Percentiles rank a stretch among this genome's conserved stretches.
These are phyloP conservation scores for Chrysina gloriosa DNA, from an alignment of 2,888 invertebrate genomes.

Conservation along the genomic window DNA sequence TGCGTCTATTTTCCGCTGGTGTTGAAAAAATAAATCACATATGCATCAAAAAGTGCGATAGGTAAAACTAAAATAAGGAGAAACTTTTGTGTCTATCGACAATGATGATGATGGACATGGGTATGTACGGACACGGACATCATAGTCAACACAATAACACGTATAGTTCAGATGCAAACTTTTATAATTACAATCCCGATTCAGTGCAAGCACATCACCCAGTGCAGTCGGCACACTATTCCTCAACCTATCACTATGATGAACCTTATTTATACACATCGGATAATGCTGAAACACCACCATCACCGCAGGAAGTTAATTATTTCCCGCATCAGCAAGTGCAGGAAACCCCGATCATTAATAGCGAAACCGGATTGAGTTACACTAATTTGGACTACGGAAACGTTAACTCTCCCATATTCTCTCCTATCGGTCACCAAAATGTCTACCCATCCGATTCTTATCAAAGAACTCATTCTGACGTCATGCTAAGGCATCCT, in stretches of 20 bases:
- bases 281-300: slow-evolving; percentile 63
- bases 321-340: slow-evolving; percentile 67
- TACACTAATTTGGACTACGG: slow-evolving; percentile 90
- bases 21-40: slow-evolving; percentile 5
- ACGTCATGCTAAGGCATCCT: slow-evolving; percentile 65
- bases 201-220: slow-evolving; percentile 59
- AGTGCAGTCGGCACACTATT: slow-evolving; percentile 60
- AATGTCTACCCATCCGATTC: slow-evolving; percentile 55
- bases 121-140: slow-evolving; percentile 79
- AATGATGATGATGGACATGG: slow-evolving; percentile 87
- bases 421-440: slow-evolving; percentile 56
- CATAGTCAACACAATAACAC: slow-evolving; percentile 64
- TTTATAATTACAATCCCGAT: slow-evolving; percentile 59
- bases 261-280: slow-evolving; percentile 60
- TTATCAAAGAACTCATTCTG: slow-evolving; percentile 55
- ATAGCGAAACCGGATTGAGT: slow-evolving; percentile 86
- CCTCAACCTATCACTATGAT: slow-evolving; percentile 62
- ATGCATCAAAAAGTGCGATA: slow-evolving; percentile 28
- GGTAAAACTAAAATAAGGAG: slow-evolving; percentile 3
- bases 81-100: slow-evolving; percentile 47
- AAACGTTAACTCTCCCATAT: slow-evolving; percentile 62
- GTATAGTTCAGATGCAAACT: slow-evolving; percentile 60
- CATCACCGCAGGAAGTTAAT: slow-evolving; percentile 63
- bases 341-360: slow-evolving; percentile 74
- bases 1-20: slow-evolving; percentile 19